Base-by-base conservation (phyloP, 2,888 invertebrate species). In the Polymixis flavicincta region DNA sequence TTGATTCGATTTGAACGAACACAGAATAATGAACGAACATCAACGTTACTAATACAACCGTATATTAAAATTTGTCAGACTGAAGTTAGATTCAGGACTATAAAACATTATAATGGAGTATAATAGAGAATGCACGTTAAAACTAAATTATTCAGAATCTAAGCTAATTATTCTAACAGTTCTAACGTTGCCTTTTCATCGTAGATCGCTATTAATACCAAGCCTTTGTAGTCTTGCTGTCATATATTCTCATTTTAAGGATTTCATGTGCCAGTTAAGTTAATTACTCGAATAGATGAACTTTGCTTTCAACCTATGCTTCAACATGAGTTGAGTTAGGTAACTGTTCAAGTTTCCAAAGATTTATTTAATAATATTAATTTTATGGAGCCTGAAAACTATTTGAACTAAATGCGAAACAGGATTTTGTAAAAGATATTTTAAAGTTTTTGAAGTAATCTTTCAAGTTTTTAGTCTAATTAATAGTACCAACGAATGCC, bases 171-270 rank as follows among this genome's bases (percentile, higher is more conserved):
- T 50, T 48, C 42, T n/a, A n/a, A 42, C n/a, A n/a, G 19, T 25
- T 60, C 14, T 42, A n/a, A 54, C 14, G 48, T 61, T 50, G 37
- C n/a, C 8, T 80, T 55, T 72, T 52, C 63, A 72, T 64, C 65
- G 60, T 48, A 6, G 19, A 50, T 6, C 7, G 25, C 37, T 57
- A 63, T 74, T 57, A 48, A 48, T 63, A 63, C 61, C 25, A 80
- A 63, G 45, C 45, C 66, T 63, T 80, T 80, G 60, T 78, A 60
- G 55, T 67, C 74, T 45, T 37, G 50, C 55, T 75, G 75, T 42
- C 71, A 71, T 48, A 78, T 19, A 54, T 61, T 60, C 70, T 54
- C 67, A 59, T 50, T 64, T 54, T 54, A 45, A n/a, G 48, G 25
- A 57, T 48, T 63, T 64, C 42, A 74, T 68, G 32, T 74, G 28